These are phyloP conservation scores for Sebastes matsubarae DNA, from an alignment of 2,797 vertebrate genomes.

Conservation along the genomic window DNA sequence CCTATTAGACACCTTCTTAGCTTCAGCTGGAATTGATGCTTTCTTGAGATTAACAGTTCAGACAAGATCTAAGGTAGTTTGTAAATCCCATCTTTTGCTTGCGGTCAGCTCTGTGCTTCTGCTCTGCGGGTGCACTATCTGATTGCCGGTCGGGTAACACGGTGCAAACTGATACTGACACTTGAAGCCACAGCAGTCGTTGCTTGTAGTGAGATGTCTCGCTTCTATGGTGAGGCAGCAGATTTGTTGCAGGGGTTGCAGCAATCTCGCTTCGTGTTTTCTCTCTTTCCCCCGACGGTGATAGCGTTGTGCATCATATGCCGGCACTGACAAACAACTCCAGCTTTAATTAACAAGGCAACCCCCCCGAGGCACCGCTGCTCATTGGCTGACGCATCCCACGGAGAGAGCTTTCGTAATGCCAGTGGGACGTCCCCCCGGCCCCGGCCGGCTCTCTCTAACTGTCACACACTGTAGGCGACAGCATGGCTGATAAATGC, in stretches of 20 bases:
- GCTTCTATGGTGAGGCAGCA: slow-evolving; percentile 59
- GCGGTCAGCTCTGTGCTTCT: slow-evolving; percentile 4
- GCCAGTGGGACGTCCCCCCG: slow-evolving; percentile 63
- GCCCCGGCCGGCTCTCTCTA: slow-evolving; percentile 43
- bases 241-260: slow-evolving; percentile 70
- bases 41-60: background rate
- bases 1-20: background rate
- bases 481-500: slow-evolving; percentile 65
- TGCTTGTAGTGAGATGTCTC: slow-evolving; percentile 54
- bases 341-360: slow-evolving; percentile 76
- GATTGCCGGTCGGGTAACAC: slow-evolving; percentile 36
- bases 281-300: slow-evolving; percentile 49
- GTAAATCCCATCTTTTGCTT: background rate
- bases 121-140: background rate
- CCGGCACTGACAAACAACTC: slow-evolving; percentile 73
- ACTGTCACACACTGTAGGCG: slow-evolving; percentile 65
- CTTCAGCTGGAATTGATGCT: background rate
- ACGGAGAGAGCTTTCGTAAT: slow-evolving; percentile 71
- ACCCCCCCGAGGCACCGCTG: slow-evolving; percentile 56
- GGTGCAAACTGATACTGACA: slow-evolving; percentile 42
- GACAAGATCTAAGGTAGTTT: background rate
- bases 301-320: slow-evolving; percentile 71
- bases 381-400: slow-evolving; percentile 68
- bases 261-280: slow-evolving; percentile 56
- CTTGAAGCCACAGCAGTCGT: slow-evolving; percentile 20